Evolutionary conservation across 1,140 invertebrate genomes (phyloP), one percentile per base, ranked within the genome.

Genomic region (Schmidtea mediterranea): DNA sequence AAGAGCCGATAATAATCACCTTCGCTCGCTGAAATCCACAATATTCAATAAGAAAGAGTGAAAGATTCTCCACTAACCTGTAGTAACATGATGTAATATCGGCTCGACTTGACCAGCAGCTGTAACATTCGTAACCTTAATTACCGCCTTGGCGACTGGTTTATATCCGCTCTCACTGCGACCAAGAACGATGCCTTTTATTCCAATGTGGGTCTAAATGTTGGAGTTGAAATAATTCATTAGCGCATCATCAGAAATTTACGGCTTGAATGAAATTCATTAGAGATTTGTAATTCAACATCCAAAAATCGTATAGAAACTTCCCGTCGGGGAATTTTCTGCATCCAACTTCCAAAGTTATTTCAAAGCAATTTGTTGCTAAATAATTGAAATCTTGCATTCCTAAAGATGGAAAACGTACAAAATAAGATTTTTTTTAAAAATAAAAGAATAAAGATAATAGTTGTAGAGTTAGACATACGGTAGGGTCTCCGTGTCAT

Each of bases 321-420:
- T 75, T 72, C 1, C 77, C 76, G 2, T 74, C 74, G 0, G 89
- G 89, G 66, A 79, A 92, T 69, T 95, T 97, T 66, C 81, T 86
- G 67, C 90, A 97, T 0, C 84, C 87, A 43, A 97, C 73, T 63
- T 97, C 90, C 32, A 97, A 66, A 0, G 90, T 97, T 15, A 95
- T 76, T 70, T 97, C 90, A 81, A 97, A 92, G 62, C 84, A 90
- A 41, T 87, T 89, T 57, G 83, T 84, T 75, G 82, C 82, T 12
- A 94, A 73, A 61, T 97, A 97, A 64, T 95, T 95, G 67, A 82
- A 97, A 62, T 97, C 90, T 70, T 95, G 87, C 87, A 97, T 95
- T 37, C 84, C n/a, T n/a, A n/a, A n/a, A n/a, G n/a, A n/a, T n/a
- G n/a, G n/a, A n/a, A n/a, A n/a, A n/a, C n/a, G n/a, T n/a, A n/a